Conservation (phyloP, 1,140 invertebrate species). For the Diachasma alloeum region DNA sequence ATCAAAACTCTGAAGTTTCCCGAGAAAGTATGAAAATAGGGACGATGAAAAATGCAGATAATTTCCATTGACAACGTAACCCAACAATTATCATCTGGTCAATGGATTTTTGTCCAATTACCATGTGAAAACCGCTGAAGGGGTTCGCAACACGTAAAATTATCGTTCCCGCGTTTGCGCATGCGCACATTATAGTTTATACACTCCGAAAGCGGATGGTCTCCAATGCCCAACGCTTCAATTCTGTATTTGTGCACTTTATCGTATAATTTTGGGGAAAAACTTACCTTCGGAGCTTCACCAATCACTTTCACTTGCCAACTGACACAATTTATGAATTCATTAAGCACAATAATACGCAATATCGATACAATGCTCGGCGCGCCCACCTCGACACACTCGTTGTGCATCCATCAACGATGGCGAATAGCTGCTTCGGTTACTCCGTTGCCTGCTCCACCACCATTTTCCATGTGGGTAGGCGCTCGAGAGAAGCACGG, state of each 20-base stretch:
- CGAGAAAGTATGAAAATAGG: not conserved
- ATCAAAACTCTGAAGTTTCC: not conserved
- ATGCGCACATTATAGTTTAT: constrained; percentile 46
- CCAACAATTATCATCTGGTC: not conserved
- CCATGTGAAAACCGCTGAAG: not conserved
- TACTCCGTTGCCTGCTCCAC: constrained; percentile 35
- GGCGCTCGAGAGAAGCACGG: constrained; percentile 26
- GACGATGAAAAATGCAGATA: not conserved
- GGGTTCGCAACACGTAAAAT: constrained; percentile 42
- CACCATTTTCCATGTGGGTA: constrained; percentile 53
- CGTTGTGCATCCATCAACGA: constrained; percentile 46
- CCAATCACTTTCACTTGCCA: constrained; percentile 7
- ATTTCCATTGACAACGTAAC: not conserved
- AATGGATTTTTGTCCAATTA: constrained; percentile 23
- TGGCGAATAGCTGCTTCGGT: constrained; percentile 52
- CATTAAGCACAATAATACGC: constrained; percentile 43
- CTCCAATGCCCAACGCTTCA: constrained; percentile 30
- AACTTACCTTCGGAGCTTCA: constrained; percentile 34
- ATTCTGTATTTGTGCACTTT: constrained; percentile 26
- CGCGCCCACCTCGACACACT: constrained; percentile 33
- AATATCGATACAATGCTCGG: constrained; percentile 23
- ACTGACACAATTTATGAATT: constrained; percentile 15
- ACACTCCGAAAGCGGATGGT: constrained; percentile 46
- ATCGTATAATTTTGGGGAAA: constrained; percentile 1
- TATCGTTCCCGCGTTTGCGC: constrained; percentile 49